Conservation (phyloP, 2,888 invertebrate genomes). For the Lampropteryx suffumata region DNA sequence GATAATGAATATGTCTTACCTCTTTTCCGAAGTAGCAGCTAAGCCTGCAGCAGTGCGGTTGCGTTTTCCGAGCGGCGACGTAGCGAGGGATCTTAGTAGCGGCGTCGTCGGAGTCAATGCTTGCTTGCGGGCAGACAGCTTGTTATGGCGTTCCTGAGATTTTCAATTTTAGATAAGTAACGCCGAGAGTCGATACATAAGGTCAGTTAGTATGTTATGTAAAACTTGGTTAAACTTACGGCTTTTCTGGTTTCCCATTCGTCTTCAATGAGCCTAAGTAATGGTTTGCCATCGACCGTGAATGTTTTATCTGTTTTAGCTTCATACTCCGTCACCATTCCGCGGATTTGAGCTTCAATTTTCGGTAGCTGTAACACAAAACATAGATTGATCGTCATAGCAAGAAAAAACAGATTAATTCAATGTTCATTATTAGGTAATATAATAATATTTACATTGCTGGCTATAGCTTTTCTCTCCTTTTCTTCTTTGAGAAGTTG, state of each 20-base stretch:
- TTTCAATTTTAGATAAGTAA: constrained; percentile 10
- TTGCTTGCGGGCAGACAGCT: constrained; percentile 80
- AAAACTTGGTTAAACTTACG: constrained; percentile 51
- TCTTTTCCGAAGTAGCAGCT: constrained; percentile 58
- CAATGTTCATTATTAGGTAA: no score
- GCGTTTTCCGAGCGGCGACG: constrained; percentile 72
- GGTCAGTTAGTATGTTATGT: neutral
- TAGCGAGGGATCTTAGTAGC: constrained; percentile 63
- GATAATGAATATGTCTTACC: constrained; percentile 42
- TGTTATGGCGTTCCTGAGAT: constrained; percentile 72
- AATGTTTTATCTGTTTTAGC: constrained; percentile 79
- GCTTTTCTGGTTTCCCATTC: constrained; percentile 85
- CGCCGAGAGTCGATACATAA: neutral
- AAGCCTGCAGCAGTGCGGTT: constrained; percentile 74
- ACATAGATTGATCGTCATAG: no score
- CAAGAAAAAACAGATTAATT: no score
- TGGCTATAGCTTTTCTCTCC: constrained; percentile 89
- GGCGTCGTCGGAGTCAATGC: constrained; percentile 67
- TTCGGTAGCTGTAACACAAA: constrained; percentile 84
- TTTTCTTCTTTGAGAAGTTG: constrained; percentile 93
- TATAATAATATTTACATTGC: constrained; percentile 55
- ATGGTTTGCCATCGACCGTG: constrained; percentile 84
- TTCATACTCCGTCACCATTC: constrained; percentile 81
- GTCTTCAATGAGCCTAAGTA: constrained; percentile 83
- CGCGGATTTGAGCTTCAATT: constrained; percentile 86